These are phyloP conservation scores for Tauraco erythrolophus DNA, from an alignment of 2,113 vertebrate genomes.

Conservation along the genomic window DNA sequence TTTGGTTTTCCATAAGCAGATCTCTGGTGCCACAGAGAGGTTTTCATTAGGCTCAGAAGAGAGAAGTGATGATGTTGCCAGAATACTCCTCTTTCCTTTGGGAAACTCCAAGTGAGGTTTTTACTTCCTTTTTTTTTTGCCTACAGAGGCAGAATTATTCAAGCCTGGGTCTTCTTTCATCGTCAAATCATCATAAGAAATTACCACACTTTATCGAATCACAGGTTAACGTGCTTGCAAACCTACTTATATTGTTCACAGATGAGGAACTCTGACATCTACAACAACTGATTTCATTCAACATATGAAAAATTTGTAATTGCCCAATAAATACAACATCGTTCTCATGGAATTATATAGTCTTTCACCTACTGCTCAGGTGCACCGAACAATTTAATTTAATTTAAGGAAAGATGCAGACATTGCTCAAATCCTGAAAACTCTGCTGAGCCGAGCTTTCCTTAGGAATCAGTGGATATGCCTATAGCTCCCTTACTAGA, in stretches of 20 bases:
- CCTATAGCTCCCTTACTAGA: background rate
- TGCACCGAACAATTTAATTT: background rate
- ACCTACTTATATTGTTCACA: background rate
- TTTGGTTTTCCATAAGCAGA: background rate
- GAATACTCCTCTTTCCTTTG: background rate
- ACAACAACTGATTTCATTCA: background rate
- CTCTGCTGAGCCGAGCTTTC: background rate
- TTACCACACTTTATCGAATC: background rate
- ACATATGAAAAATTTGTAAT: background rate
- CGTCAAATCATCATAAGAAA: background rate
- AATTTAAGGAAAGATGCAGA: background rate
- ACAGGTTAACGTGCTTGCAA: background rate
- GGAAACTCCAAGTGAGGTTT: background rate
- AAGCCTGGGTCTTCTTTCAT: background rate
- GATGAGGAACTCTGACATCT: background rate
- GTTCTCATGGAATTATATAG: background rate
- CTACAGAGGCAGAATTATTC: background rate
- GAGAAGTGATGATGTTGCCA: background rate
- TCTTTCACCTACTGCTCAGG: background rate
- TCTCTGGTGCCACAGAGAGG: background rate
- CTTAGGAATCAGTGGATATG: background rate
- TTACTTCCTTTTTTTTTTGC: background rate
- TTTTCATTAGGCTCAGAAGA: background rate
- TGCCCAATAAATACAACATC: background rate
- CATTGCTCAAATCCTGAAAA: background rate